Evolutionary conservation across 2,888 invertebrate genomes (phyloP).

Genomic region (Melieria omissa): DNA sequence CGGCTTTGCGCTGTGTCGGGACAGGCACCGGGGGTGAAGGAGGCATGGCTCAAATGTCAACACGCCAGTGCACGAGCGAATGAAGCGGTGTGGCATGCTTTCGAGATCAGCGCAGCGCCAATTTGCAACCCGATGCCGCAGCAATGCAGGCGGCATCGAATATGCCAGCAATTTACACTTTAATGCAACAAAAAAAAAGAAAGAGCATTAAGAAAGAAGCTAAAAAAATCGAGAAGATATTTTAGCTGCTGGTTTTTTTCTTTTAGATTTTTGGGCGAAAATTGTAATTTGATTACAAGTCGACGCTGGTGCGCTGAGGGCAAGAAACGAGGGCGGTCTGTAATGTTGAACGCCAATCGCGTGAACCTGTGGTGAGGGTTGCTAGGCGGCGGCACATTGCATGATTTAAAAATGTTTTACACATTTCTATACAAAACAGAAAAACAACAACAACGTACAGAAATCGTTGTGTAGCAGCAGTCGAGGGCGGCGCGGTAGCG

Average conservation of each 20-base stretch:
- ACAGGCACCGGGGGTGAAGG: conserved; percentile 4
- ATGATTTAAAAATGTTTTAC: background rate
- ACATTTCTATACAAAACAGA: background rate
- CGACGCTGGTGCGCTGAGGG: no score
- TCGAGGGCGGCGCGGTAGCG: no score
- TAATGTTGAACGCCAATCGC: no score
- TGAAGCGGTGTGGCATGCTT: conserved; percentile 40
- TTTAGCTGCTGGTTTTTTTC: background rate
- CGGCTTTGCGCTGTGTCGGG: conserved; percentile 22
- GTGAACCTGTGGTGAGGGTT: background rate
- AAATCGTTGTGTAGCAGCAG: background rate
- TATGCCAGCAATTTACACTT: conserved; percentile 6
- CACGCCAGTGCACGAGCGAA: conserved; percentile 47
- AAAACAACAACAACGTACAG: background rate
- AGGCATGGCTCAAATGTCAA: conserved; percentile 25
- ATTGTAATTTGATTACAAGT: conserved; percentile 26
- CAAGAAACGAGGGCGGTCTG: no score
- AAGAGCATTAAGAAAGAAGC: conserved; percentile 1
- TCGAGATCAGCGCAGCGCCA: conserved; percentile 26
- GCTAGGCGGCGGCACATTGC: background rate
- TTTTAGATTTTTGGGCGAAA: background rate
- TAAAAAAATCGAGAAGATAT: background rate
- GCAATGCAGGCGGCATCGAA: conserved; percentile 5
- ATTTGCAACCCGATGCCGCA: conserved; percentile 21
- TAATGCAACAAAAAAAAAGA: conserved; percentile 2